Base-by-base conservation (phyloP, 2,113 vertebrate genomes). In the Colinus virginianus region DNA sequence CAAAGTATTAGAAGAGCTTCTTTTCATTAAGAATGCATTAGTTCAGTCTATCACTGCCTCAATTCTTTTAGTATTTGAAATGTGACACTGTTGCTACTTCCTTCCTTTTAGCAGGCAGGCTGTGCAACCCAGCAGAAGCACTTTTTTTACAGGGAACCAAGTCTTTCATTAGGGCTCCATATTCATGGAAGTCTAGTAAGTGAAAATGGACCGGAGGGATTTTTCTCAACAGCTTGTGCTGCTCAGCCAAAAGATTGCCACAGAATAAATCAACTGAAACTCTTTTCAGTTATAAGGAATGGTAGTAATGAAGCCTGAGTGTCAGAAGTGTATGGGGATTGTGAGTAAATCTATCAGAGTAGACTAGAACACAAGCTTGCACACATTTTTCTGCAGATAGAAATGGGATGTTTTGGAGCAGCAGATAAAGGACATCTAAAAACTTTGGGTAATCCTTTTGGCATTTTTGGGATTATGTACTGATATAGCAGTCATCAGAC, bases 21-120 rank as follows among this genome's bases (percentile, higher is more conserved):
- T 82, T 70, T 40, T 78, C 43, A 90, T 88, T 81, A 84, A 53
- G 62, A 84, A 90, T 84, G 70, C 77, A 88, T 61, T 78, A 62
- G 62, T 68, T 80, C 79, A 72, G n/a, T 82, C 69, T 56, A 38
- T 75, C 63, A 56, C 40, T 69, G 38, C 84, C 71, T 59, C 53
- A 66, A 0, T 53, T 91, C 45, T 56, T 88, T 55, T n/a, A 74
- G 71, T 28, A 61, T 86, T 88, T 66, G 79, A 80, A 93, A 90
- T 0, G 8, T 88, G 88, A 70, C 78, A 46, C 46, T 32, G 45
- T 38, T 79, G 82, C 53, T 59, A 17, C 64, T 79, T 83, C 55
- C 40, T 38, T 25, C 78, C 55, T 9, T 40, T 72, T 13, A 28
- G 56, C 71, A 83, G 68, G n/a, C 75, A 58, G 63, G 45, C 87